Conservation (phyloP, 2,797 vertebrate genomes). For the Chaetophractus vellerosus region DNA sequence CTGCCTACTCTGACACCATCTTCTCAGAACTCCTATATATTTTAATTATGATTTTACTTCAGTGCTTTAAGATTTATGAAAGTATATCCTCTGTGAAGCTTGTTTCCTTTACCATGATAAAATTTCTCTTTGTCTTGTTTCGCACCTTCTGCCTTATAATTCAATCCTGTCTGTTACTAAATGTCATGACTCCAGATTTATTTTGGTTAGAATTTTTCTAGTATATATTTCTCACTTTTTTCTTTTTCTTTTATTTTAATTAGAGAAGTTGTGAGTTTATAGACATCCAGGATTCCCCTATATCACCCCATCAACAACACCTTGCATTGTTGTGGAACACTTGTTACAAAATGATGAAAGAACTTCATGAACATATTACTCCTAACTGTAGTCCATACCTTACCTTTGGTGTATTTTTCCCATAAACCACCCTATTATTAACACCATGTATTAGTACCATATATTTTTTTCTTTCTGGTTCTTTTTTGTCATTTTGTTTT, state of each 20-base stretch:
- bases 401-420: too few relatives aligned
- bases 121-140: slow-evolving; percentile 17
- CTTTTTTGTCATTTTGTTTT: slow-evolving; percentile 18
- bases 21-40: not conserved
- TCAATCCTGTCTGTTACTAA: not conserved
- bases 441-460: too few relatives aligned
- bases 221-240: not conserved
- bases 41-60: not conserved
- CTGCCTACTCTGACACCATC: too few relatives aligned
- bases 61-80: slow-evolving; percentile 32
- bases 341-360: too few relatives aligned
- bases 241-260: not conserved
- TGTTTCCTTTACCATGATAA: not conserved
- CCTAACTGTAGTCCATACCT: too few relatives aligned
- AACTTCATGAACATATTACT: too few relatives aligned
- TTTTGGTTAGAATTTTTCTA: slow-evolving; percentile 1
- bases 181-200: not conserved
- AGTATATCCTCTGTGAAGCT: not conserved
- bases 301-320: too few relatives aligned
- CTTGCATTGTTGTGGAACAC: too few relatives aligned
- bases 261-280: too few relatives aligned
- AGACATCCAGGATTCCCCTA: too few relatives aligned
- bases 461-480: slow-evolving; percentile 9
- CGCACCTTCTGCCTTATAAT: slow-evolving; percentile 18
- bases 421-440: too few relatives aligned